A percentile compares a stretch with the other conserved stretches of the same genome.
phyloP scores from a whole-genome alignment of 2,888 invertebrate genomes.

The Pandemis corylana region DNA sequence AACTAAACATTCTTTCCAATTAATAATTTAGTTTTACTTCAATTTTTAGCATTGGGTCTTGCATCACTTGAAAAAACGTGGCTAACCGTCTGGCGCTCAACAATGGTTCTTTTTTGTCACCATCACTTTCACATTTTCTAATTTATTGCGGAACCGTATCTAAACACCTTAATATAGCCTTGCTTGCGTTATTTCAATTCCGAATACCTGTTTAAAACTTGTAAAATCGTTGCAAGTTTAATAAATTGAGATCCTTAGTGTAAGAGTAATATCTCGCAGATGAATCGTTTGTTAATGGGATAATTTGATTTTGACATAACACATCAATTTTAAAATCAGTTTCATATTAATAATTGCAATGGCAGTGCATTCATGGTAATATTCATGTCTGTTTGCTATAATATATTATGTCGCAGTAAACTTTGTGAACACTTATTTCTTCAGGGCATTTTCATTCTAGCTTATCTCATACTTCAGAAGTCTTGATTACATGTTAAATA shows the following conservation, averaged over 20 bases:
- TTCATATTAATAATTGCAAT: slow-evolving; percentile 53
- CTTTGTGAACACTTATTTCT: slow-evolving; percentile 6
- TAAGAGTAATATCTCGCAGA: slow-evolving; percentile 37
- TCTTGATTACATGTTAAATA: slow-evolving; percentile 33
- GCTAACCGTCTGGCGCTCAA: not conserved
- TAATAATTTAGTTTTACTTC: not conserved
- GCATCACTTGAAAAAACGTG: not conserved
- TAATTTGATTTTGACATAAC: slow-evolving; percentile 18
- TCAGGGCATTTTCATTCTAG: slow-evolving; percentile 5
- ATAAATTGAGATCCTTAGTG: slow-evolving; percentile 40
- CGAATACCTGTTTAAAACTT: not conserved
- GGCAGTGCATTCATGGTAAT: slow-evolving; percentile 61
- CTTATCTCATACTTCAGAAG: slow-evolving; percentile 19
- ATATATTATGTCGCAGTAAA: slow-evolving; percentile 8
- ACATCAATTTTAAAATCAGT: slow-evolving; percentile 45
- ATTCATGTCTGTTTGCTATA: slow-evolving; percentile 38
- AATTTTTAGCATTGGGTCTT: not conserved
- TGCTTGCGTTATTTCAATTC: not conserved
- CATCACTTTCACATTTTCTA: slow-evolving; percentile 7
- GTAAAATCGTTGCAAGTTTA: slow-evolving; percentile 8
- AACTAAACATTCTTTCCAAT: not conserved
- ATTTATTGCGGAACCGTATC: not conserved
- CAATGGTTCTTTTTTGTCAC: not conserved
- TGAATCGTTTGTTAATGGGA: slow-evolving; percentile 3
- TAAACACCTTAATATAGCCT: not conserved